Conservation (phyloP, 1,140 invertebrate species). For the Intoshia linei region DNA sequence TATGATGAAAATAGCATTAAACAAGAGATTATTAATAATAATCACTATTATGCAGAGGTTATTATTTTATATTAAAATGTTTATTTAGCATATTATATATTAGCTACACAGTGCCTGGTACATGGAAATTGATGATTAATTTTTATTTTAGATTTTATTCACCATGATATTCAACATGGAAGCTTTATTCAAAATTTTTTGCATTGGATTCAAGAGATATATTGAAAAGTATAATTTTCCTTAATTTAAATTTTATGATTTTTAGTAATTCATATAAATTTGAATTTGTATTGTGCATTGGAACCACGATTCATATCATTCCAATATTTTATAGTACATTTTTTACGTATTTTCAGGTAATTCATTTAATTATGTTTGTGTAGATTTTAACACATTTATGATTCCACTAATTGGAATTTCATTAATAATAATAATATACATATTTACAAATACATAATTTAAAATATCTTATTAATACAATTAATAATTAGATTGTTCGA, state of each 20-base stretch:
- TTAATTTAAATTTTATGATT: too few relatives aligned
- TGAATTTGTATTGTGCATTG: constrained; percentile 60
- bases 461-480: constrained; percentile 1
- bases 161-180: constrained; percentile 74
- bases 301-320: constrained; percentile 71
- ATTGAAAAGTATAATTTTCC: constrained; percentile 68
- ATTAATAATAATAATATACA: too few relatives aligned
- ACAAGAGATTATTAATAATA: too few relatives aligned
- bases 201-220: constrained; percentile 64
- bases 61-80: too few relatives aligned
- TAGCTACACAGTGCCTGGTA: too few relatives aligned
- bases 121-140: constrained; percentile 4
- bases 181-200: constrained; percentile 83
- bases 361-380: constrained; percentile 2
- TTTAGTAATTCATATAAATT: too few relatives aligned
- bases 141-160: constrained; percentile 34
- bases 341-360: constrained; percentile 75
- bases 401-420: not conserved
- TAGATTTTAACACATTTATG: too few relatives aligned
- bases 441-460: not conserved
- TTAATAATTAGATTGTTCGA: constrained; percentile 38
- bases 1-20: too few relatives aligned
- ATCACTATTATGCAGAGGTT: too few relatives aligned
- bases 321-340: constrained; percentile 52
- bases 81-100: too few relatives aligned